phyloP scores from a whole-genome alignment of 1,140 invertebrate species.

The Anastrepha obliqua region DNA sequence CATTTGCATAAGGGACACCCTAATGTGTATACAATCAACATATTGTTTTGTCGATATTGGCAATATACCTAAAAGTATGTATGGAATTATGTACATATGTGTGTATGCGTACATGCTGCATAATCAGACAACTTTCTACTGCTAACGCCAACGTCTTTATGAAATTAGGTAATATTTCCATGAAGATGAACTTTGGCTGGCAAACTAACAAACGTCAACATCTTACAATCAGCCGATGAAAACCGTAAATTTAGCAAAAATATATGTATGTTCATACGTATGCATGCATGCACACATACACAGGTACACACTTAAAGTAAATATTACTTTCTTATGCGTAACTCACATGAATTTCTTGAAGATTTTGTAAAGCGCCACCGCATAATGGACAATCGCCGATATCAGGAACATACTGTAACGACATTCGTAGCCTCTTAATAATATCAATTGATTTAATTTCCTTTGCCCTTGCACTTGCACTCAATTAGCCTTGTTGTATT shows the following conservation, averaged over 20 bases:
- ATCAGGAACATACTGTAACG: slow-evolving; percentile 64
- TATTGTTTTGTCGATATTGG: slow-evolving; percentile 34
- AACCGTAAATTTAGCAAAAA: background rate
- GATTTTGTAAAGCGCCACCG: slow-evolving; percentile 67
- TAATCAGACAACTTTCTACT: slow-evolving; percentile 38
- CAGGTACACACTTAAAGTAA: background rate
- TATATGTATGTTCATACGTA: background rate
- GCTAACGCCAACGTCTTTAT: slow-evolving; percentile 1
- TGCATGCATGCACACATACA: background rate
- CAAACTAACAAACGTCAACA: background rate
- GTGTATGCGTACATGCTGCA: background rate
- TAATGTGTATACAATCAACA: background rate
- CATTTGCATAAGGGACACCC: background rate
- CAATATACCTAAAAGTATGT: background rate
- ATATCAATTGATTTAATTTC: slow-evolving; percentile 5
- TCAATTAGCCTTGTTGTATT: slow-evolving; percentile 4
- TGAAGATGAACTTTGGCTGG: background rate
- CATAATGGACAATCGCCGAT: slow-evolving; percentile 64
- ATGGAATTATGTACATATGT: background rate
- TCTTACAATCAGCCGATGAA: background rate
- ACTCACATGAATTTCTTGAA: slow-evolving; percentile 71
- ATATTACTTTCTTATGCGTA: background rate
- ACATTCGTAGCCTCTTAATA: slow-evolving; percentile 40
- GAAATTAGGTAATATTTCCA: slow-evolving; percentile 47
- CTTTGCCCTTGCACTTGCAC: slow-evolving; percentile 44